These are phyloP conservation scores for Hexactinellida sp. DNA, from an alignment of 37 sponge, comb jelly and placozoan species.

Conservation along the genomic window DNA sequence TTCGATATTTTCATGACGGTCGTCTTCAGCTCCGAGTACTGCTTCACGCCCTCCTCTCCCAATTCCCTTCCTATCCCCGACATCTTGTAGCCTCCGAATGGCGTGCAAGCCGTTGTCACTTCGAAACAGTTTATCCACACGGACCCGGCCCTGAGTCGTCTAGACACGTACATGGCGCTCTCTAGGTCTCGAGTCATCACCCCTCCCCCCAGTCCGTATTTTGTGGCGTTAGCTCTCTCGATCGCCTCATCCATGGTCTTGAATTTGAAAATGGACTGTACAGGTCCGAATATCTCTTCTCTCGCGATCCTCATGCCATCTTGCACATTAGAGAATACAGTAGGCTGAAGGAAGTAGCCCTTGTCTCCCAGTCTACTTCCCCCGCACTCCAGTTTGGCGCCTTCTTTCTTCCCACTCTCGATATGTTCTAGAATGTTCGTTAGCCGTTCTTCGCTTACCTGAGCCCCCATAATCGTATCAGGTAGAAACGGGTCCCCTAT, in stretches of 20 bases:
- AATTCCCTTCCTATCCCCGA: constrained; percentile 45
- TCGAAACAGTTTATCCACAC: constrained; percentile 35
- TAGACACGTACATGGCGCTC: constrained; percentile 29
- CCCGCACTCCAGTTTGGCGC: constrained; percentile 39
- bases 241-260: constrained; percentile 41
- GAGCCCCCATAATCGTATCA: constrained; percentile 30
- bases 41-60: constrained; percentile 42
- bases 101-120: not conserved
- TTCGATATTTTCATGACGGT: not conserved
- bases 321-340: constrained; percentile 40
- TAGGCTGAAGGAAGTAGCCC: constrained; percentile 45
- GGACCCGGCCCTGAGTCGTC: constrained; percentile 28
- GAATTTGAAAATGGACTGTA: constrained; percentile 38
- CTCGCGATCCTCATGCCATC: constrained; percentile 39
- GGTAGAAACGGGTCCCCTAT: constrained; percentile 41
- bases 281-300: constrained; percentile 58
- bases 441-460: constrained; percentile 27
- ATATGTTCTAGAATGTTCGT: constrained; percentile 35
- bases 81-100: constrained; percentile 49
- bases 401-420: constrained; percentile 36
- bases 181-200: constrained; percentile 36
- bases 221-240: constrained; percentile 34
- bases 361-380: constrained; percentile 35
- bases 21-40: constrained; percentile 37
- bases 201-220: constrained; percentile 38